A percentile compares a stretch with the other conserved stretches of the same genome.
phyloP scores from a whole-genome alignment of 2,113 vertebrate genomes.

The Heterocephalus glaber region DNA sequence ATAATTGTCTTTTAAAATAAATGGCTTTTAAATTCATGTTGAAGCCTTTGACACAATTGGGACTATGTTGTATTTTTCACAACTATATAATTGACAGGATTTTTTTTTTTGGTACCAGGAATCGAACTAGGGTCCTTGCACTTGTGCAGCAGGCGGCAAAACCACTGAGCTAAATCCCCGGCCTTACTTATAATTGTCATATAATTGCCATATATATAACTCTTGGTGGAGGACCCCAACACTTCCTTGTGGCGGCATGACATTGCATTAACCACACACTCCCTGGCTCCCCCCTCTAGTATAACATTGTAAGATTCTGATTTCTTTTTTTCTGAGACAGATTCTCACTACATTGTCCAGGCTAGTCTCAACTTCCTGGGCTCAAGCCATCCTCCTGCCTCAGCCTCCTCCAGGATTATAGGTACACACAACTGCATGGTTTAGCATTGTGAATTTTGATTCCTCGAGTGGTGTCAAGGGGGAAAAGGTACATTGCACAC shows the following conservation, averaged over 20 bases:
- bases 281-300: background rate
- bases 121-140: too few species aligned
- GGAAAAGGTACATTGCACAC: background rate
- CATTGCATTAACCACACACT: background rate
- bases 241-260: background rate
- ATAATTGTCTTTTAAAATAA: constrained; percentile 3
- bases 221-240: background rate
- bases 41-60: background rate
- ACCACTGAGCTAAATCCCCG: too few species aligned
- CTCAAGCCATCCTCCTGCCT: too few species aligned
- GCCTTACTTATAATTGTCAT: too few species aligned
- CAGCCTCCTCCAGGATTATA: background rate
- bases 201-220: background rate
- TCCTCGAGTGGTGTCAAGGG: background rate
- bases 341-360: too few species aligned
- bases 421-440: background rate
- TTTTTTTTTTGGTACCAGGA: too few species aligned
- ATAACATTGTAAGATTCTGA: background rate
- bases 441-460: background rate
- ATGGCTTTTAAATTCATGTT: constrained; percentile 29
- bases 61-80: background rate
- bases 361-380: background rate
- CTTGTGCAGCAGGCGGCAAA: too few species aligned
- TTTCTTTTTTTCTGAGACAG: too few species aligned
- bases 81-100: constrained; percentile 17